Conservation (phyloP, 1,140 invertebrate genomes). For the Macrobrachium rosenbergii region DNA sequence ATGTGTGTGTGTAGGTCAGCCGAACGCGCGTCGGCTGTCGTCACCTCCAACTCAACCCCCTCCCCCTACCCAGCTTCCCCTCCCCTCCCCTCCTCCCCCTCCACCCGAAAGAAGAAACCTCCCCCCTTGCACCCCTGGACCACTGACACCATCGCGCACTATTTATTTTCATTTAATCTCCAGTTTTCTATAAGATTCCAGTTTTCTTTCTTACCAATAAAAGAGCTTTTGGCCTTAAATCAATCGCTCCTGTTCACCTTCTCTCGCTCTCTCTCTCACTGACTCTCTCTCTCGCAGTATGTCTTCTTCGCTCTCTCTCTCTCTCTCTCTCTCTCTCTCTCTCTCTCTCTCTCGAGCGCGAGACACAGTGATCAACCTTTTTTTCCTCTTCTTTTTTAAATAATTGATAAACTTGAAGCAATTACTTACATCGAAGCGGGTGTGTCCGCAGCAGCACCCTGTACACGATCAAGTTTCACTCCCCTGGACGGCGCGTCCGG, state of each 20-base stretch:
- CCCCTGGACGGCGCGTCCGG: constrained; percentile 10
- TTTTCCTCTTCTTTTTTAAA: too few relatives aligned
- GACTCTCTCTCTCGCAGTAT: too few relatives aligned
- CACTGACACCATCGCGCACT: constrained; percentile 1
- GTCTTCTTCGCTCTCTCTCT: too few relatives aligned
- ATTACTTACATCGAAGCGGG: constrained; percentile 2
- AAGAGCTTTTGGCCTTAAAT: too few relatives aligned
- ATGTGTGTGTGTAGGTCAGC: not conserved
- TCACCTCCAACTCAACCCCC: constrained; percentile 20
- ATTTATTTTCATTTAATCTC: too few relatives aligned
- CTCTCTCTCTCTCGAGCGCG: too few relatives aligned
- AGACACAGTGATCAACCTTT: too few relatives aligned
- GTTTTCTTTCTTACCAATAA: too few relatives aligned
- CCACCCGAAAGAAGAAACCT: not conserved
- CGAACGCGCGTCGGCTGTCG: constrained; percentile 25
- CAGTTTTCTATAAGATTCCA: too few relatives aligned
- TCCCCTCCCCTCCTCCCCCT: not conserved
- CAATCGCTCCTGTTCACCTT: too few relatives aligned
- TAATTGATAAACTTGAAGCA: not conserved
- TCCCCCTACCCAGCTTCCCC: not conserved
- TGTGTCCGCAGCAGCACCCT: constrained; percentile 15
- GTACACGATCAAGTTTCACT: constrained; percentile 29
- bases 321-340: too few relatives aligned
- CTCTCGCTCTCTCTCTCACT: too few relatives aligned
- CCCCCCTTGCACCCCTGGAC: constrained; percentile 5